Conservation (phyloP, 2,113 vertebrate genomes). For the Hypanus sabinus region DNA sequence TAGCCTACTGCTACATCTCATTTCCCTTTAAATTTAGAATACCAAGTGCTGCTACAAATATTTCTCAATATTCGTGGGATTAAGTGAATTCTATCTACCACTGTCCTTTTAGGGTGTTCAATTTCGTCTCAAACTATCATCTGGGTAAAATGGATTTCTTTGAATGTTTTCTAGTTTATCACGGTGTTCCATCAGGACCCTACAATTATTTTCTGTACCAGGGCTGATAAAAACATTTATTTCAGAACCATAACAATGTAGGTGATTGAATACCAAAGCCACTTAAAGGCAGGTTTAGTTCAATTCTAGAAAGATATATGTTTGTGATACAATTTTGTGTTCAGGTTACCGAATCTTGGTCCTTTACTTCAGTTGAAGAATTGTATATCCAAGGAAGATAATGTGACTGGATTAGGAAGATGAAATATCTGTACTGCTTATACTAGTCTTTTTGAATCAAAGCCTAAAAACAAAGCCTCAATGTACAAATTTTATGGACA, state of each 20-base stretch:
- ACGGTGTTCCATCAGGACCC: no score
- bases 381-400: neutral
- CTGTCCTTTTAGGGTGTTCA: no score
- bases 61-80: no score
- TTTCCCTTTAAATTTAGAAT: no score
- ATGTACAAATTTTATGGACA: neutral
- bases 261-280: neutral
- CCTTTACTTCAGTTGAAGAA: neutral
- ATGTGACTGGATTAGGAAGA: neutral
- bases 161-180: no score
- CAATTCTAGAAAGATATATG: neutral
- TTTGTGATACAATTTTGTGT: neutral
- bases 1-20: no score
- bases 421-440: neutral
- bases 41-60: no score
- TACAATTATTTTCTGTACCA: no score
- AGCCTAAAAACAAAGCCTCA: neutral
- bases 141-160: no score
- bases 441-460: neutral
- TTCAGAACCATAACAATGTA: neutral
- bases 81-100: no score
- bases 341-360: neutral
- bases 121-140: no score
- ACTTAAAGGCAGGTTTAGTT: neutral
- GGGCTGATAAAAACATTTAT: neutral